Percentiles rank a stretch among this genome's conserved stretches.
These are phyloP conservation scores for Sebastes kiyomatsui DNA, from an alignment of 2,797 vertebrate species.

Conservation along the genomic window DNA sequence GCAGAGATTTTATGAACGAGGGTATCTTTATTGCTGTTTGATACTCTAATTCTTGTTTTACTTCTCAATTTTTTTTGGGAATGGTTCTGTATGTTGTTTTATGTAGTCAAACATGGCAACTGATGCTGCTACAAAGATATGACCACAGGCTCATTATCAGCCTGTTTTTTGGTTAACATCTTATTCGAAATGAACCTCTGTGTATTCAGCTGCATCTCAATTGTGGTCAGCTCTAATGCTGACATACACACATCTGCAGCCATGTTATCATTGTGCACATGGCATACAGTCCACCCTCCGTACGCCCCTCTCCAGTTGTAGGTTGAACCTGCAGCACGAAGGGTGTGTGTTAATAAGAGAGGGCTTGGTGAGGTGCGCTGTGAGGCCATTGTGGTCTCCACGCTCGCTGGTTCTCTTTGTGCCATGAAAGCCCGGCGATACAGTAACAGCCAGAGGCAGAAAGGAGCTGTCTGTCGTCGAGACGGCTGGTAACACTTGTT, in stretches of 20 bases:
- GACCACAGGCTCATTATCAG: not conserved
- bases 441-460: conserved; percentile 84
- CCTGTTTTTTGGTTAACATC: conserved; percentile 33
- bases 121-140: conserved; percentile 6
- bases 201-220: conserved; percentile 62
- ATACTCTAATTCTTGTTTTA: not conserved
- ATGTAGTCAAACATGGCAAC: not conserved
- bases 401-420: conserved; percentile 83
- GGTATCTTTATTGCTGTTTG: not conserved
- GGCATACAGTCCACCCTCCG: conserved; percentile 37
- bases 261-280: conserved; percentile 56
- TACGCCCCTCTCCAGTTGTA: conserved; percentile 45
- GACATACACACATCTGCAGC: conserved; percentile 49
- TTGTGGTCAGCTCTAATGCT: conserved; percentile 47
- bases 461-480: conserved; percentile 90
- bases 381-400: conserved; percentile 75
- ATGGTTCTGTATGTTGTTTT: not conserved
- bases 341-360: conserved; percentile 82
- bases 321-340: conserved; percentile 71
- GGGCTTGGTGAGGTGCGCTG: conserved; percentile 66
- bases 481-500: conserved; percentile 82
- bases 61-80: not conserved
- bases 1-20: not conserved
- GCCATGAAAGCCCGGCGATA: conserved; percentile 74
- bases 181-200: conserved; percentile 24